phyloP scores from a whole-genome alignment of 2,797 vertebrate genomes.

The Xiphophorus birchmanni region DNA sequence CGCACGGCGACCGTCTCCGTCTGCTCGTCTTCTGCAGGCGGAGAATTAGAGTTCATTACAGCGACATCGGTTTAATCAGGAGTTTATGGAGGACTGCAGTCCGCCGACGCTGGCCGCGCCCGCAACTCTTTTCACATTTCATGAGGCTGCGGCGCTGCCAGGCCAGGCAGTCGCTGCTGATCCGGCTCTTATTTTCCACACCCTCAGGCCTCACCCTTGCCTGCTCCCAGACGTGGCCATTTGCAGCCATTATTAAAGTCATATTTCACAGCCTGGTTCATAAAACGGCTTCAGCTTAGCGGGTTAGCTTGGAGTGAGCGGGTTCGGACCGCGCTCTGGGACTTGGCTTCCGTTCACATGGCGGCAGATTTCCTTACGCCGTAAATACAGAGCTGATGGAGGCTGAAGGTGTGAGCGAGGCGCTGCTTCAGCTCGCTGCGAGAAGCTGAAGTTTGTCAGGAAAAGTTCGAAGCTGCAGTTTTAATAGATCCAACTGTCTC shows the following conservation, averaged over 20 bases:
- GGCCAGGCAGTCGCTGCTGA: constrained; percentile 59
- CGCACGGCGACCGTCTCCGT: constrained; percentile 44
- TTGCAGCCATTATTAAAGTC: constrained; percentile 84
- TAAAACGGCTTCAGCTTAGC: constrained; percentile 76
- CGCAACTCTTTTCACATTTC: constrained; percentile 83
- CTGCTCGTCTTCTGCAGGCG: constrained; percentile 34
- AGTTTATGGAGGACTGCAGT: constrained; percentile 78
- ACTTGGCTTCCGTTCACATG: constrained; percentile 49
- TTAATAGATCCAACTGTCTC: too few relatives aligned
- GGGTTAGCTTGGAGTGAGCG: constrained; percentile 24
- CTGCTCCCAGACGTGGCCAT: constrained; percentile 61
- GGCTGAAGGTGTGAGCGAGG: constrained; percentile 6
- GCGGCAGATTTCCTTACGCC: constrained; percentile 52
- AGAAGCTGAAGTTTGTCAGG: not conserved
- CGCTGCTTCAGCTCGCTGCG: not conserved
- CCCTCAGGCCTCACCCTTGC: constrained; percentile 42
- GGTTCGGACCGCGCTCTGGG: constrained; percentile 16
- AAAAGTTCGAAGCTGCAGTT: not conserved
- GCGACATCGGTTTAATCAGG: constrained; percentile 75
- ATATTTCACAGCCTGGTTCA: constrained; percentile 74
- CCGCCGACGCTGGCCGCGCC: constrained; percentile 75
- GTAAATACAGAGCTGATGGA: constrained; percentile 56
- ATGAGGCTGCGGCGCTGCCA: constrained; percentile 75
- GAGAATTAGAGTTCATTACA: constrained; percentile 73
- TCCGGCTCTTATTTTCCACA: constrained; percentile 66